phyloP scores from a whole-genome alignment of 2,113 vertebrate genomes.

The Cranoglanis bouderius region DNA sequence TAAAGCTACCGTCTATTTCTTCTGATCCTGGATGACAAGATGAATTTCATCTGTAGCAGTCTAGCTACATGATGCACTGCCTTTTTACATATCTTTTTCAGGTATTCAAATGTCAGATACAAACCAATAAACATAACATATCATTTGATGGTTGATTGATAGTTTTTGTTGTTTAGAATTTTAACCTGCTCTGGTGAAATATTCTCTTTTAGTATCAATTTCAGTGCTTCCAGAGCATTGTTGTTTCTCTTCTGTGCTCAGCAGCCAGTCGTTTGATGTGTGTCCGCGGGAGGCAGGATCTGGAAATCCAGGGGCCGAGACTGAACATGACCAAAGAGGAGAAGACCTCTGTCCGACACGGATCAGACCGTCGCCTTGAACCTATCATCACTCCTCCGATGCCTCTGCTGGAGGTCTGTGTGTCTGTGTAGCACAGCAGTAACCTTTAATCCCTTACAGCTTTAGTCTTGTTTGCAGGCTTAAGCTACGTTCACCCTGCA shows the following conservation, averaged over 20 bases:
- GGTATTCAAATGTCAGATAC: neutral
- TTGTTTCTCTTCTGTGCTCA: conserved; percentile 61
- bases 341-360: conserved; percentile 89
- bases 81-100: neutral
- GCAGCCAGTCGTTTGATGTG: conserved; percentile 76
- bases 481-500: neutral
- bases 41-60: neutral
- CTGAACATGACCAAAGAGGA: conserved; percentile 97
- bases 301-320: conserved; percentile 92
- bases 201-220: neutral
- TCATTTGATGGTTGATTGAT: neutral
- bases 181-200: neutral
- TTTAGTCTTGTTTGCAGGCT: neutral
- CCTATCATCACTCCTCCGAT: conserved; percentile 90
- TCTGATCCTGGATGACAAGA: neutral
- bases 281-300: conserved; percentile 89
- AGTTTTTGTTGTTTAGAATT: neutral
- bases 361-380: conserved; percentile 88
- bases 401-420: conserved; percentile 91
- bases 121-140: neutral
- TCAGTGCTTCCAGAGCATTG: neutral
- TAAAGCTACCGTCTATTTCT: neutral
- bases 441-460: neutral
- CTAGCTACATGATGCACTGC: neutral
- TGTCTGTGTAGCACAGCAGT: neutral